A percentile compares a stretch with the other conserved stretches of the same genome.
phyloP scores from a whole-genome alignment of 53 echinoderm and acorn worm species.

The Stichopus horrens region DNA sequence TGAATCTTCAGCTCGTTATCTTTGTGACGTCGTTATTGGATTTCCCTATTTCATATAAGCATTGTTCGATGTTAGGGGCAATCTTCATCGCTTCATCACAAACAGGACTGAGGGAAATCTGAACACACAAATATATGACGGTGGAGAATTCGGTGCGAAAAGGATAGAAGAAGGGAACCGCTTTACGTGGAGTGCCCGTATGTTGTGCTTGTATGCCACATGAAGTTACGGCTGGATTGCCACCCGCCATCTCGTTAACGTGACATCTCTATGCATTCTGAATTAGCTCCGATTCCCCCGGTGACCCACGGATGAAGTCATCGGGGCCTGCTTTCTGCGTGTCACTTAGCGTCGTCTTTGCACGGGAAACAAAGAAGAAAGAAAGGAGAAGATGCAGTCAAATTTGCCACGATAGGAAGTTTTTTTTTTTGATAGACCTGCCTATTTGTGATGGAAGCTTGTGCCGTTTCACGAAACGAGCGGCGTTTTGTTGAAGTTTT shows the following conservation, averaged over 20 bases:
- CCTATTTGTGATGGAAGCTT: no score
- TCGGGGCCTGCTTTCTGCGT: constrained; percentile 25
- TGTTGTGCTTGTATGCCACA: not conserved
- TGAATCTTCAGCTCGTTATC: no score
- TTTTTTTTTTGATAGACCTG: not conserved
- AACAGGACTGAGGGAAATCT: no score
- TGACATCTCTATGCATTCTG: constrained; percentile 39
- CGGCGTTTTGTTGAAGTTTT: constrained; percentile 16
- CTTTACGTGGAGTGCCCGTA: not conserved
- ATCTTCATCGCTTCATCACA: no score
- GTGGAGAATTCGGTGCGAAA: no score
- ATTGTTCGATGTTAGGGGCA: no score
- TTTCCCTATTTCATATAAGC: no score
- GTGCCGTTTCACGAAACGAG: no score
- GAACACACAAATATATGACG: no score
- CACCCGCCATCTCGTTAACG: constrained; percentile 14
- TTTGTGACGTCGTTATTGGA: no score
- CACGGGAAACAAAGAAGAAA: no score
- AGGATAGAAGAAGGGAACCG: not conserved
- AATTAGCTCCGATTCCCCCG: constrained; percentile 32
- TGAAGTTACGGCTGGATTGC: constrained; percentile 26
- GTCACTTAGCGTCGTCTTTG: not conserved
- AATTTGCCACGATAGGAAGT: not conserved
- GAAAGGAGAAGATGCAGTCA: no score
- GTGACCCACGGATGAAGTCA: constrained; percentile 28